Evolutionary conservation across 1,140 invertebrate genomes (phyloP), one percentile per base, ranked within the genome.

Genomic region (Drosophila lowei): DNA sequence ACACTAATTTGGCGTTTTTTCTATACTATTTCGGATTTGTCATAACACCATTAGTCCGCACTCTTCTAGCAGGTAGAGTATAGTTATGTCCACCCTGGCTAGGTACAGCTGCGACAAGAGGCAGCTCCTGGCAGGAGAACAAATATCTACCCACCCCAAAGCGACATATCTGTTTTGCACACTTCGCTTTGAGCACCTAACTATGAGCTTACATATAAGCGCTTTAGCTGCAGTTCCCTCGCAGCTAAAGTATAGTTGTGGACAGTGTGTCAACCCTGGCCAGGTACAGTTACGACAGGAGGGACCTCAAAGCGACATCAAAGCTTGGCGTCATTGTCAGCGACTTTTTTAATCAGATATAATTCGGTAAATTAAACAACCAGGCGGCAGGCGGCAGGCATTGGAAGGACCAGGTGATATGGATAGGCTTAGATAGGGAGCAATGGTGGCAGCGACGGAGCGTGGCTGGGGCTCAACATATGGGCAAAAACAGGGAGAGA

Each of bases 291-390:
- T 83, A 62, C 43, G 73, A 47, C 16, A 43, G 42, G 38, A 44
- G 30, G 42, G 34, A 49, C 21, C 21, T 5, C 18, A 9, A 18
- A 34, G 11, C 23, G 28, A 34, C 8, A 30, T 30, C 48, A 52
- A 34, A 50, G 52, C 3, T 52, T 61, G 23, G 55, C 49, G 56
- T 71, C 63, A 52, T 38, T 30, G 47, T 55, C 21, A 54, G 50
- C 11, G 46, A 54, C 58, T 72, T 34, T 49, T 50, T 58, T 80
- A 85, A 86, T 85, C 81, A 77, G 73, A 86, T 78, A 63, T 78
- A 81, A 83, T 86, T 86, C 70, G 63, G 79, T 86, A 81, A 81
- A 88, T 81, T 78, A 88, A 88, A 83, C 78, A 83, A 88, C 66
- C 55, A 65, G 23, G 21, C 47, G 41, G 47, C 38, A 50, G 65